Evolutionary conservation across 1,140 invertebrate species (phyloP), one percentile per base, ranked within the genome.

Genomic region (Plectrocnemia conspersa): DNA sequence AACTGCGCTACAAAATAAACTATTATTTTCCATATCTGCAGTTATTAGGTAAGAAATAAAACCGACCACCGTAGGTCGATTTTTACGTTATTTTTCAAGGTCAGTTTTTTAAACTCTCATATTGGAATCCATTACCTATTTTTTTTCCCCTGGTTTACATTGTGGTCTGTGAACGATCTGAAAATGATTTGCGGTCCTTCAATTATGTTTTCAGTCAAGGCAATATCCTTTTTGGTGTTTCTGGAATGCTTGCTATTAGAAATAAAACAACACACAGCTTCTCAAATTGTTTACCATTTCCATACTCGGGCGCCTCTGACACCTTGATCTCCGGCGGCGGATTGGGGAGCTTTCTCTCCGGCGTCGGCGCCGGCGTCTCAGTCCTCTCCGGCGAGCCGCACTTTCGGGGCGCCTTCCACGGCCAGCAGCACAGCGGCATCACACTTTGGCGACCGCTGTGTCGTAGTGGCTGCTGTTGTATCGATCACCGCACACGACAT

Each of bases 351-450:
- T 61, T 56, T n/a, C n/a, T n/a, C 6, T 23, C 19, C 13, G 49
- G 35, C n/a, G 45, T 45, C 3, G 45, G 27, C 11, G 44, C 48
- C 32, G 46, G 40, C 19, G 27, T 49, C 16, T 49, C 47, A 13
- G 36, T 50, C 2, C 21, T 35, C 2, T 50, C 47, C 11, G 40
- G 13, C 21, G 47, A 50, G n/a, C 47, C 47, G 16, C 47, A 50
- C 47, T 50, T 50, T 10, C 33, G 47, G 47, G 50, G 38, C 54
- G 49, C 33, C 44, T 50, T 36, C 48, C 58, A 61, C 23, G 54
- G 58, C 54, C 58, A 61, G 45, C 58, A 61, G 23, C 58, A 61
- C 58, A 57, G 33, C 25, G 58, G 52, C 58, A 61, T 61, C 24
- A 45, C 52, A 41, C 33, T 44, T 21, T 27, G 41, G 23, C 27